A percentile compares a stretch with the other conserved stretches of the same genome.
Evolutionary conservation across 2,888 invertebrate genomes (phyloP).

Genomic region (Yponomeuta evonymella): DNA sequence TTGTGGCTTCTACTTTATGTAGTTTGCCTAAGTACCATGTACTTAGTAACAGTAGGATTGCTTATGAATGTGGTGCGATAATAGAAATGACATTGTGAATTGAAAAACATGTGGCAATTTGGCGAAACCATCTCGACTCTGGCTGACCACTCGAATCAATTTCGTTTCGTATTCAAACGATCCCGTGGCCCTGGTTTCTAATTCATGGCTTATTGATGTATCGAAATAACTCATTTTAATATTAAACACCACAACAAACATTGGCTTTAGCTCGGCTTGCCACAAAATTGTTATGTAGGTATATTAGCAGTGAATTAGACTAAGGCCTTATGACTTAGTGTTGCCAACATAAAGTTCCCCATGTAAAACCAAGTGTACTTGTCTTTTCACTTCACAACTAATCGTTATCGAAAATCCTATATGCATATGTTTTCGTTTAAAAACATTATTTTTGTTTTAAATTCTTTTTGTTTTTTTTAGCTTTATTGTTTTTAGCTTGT

Average conservation of each 20-base stretch:
- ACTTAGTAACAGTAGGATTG: neutral
- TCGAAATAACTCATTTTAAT: slow-evolving; percentile 2
- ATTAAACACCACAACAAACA: neutral
- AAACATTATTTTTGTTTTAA: too few species aligned
- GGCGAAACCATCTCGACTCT: slow-evolving; percentile 24
- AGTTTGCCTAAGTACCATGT: neutral
- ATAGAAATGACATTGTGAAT: slow-evolving; percentile 39
- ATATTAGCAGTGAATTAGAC: neutral
- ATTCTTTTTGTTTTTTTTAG: too few species aligned
- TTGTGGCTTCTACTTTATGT: neutral
- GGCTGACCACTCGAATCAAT: slow-evolving; percentile 29
- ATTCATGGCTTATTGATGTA: slow-evolving; percentile 14
- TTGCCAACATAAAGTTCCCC: too few species aligned
- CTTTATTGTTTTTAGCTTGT: too few species aligned
- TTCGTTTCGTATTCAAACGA: slow-evolving; percentile 21
- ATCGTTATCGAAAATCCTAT: too few species aligned
- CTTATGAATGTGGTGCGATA: slow-evolving; percentile 20
- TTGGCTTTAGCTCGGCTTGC: neutral
- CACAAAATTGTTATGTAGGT: neutral
- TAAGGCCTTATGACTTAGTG: slow-evolving; percentile 28
- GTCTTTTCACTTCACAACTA: too few species aligned
- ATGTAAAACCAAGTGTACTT: too few species aligned
- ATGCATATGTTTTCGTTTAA: too few species aligned
- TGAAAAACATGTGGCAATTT: slow-evolving; percentile 31
- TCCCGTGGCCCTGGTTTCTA: slow-evolving; percentile 24